Percentiles rank a stretch among this genome's conserved stretches.
These are phyloP conservation scores for Xestia sexstrigata DNA, from an alignment of 2,888 invertebrate genomes.

Conservation along the genomic window DNA sequence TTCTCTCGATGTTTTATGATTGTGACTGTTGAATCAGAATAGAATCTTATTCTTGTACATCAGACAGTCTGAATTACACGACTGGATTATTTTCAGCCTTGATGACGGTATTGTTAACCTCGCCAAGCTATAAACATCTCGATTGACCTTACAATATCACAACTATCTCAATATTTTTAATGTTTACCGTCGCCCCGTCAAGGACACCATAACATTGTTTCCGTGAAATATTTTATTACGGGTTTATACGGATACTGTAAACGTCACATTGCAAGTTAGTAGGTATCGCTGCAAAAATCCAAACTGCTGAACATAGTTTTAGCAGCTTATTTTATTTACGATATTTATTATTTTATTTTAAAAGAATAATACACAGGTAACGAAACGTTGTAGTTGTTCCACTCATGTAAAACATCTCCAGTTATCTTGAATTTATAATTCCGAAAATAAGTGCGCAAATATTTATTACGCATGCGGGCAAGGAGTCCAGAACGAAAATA, in stretches of 20 bases:
- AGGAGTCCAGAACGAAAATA: slow-evolving; percentile 83
- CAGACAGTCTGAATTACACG: slow-evolving; percentile 77
- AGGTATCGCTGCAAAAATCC: slow-evolving; percentile 10
- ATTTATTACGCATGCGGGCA: slow-evolving; percentile 81
- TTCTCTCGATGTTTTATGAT: slow-evolving; percentile 24
- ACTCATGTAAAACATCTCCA: slow-evolving; percentile 56
- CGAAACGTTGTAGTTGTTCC: slow-evolving; percentile 1
- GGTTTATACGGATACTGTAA: neutral
- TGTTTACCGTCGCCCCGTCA: slow-evolving; percentile 66
- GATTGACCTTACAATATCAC: slow-evolving; percentile 75
- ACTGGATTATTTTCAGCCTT: slow-evolving; percentile 85
- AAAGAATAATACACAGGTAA: slow-evolving; percentile 16
- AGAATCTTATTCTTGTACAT: slow-evolving; percentile 77
- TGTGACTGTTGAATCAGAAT: slow-evolving; percentile 70
- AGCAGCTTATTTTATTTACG: slow-evolving; percentile 3
- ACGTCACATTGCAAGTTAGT: slow-evolving; percentile 1
- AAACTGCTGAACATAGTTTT: slow-evolving; percentile 8
- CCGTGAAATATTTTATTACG: slow-evolving; percentile 24
- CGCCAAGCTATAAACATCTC: slow-evolving; percentile 80
- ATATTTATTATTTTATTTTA: neutral
- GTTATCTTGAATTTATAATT: slow-evolving; percentile 72
- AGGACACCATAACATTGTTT: slow-evolving; percentile 46
- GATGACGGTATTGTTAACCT: slow-evolving; percentile 89
- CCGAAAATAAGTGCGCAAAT: slow-evolving; percentile 82
- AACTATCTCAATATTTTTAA: slow-evolving; percentile 75